Base-by-base conservation (phyloP, 2,113 vertebrate genomes). In the Tympanuchus pallidicinctus region DNA sequence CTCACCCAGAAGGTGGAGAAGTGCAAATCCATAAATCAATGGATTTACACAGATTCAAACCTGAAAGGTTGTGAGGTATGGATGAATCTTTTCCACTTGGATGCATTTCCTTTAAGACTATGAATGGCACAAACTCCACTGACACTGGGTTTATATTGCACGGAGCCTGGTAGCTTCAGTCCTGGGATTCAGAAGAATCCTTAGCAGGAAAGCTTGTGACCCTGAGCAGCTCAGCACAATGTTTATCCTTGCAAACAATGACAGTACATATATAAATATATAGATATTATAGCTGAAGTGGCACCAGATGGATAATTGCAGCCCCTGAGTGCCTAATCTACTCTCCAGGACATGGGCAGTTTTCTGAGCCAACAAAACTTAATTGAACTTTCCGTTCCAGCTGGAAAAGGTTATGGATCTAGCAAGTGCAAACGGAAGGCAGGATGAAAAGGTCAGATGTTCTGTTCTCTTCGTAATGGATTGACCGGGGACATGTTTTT, bases 321-420 rank as follows among this genome's bases (percentile, higher is more conserved):
- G 96, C 94, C 97, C 97, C 97, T 97, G 97, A 97, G 95, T 97
- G 97, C 96, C 97, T 98, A 97, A 98, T 98, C 97, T 98, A 94
- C 97, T 98, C 97, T 97, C 97, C 86, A 94, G 97, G 98, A 98
- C 97, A 97, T 75, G 89, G 97, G 96, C 98, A 97, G 97, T 97
- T 97, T 98, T 98, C 97, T 96, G 97, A 98, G 97, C 97, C 97
- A 98, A 98, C 97, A 98, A 98, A 97, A 98, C 97, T 98, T 98
- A 98, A 98, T 98, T 98, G 98, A 98, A 98, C 97, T 98, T 98
- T 97, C 97, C 72, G 82, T 97, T 98, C 97, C 97, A 98, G 97
- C 97, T 98, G 98, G 97, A 97, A 98, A 98, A 98, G 98, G 98
- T 98, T 98, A 98, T 97, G 75, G 97, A 97, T 97, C 95, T 92